A percentile compares a stretch with the other conserved stretches of the same genome.
Evolutionary conservation across 1,140 invertebrate species (phyloP).

Genomic region (Dinoponera quadriceps): DNA sequence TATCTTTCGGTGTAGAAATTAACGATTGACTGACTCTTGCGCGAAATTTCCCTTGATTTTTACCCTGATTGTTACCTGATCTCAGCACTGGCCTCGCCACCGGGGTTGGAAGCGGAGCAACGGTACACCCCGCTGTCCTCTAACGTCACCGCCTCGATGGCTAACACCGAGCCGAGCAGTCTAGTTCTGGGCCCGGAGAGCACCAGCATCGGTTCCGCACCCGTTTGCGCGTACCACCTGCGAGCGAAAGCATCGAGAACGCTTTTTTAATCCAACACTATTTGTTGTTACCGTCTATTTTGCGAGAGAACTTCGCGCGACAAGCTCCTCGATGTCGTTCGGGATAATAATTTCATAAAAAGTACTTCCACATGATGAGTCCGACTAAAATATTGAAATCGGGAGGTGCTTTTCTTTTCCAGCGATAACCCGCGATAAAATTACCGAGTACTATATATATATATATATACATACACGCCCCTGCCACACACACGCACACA

Average conservation of each 20-base stretch:
- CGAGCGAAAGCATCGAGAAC: constrained; percentile 65
- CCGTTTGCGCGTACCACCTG: constrained; percentile 90
- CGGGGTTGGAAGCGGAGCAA: constrained; percentile 89
- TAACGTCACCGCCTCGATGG: constrained; percentile 90
- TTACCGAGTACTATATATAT: no score
- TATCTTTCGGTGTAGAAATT: neutral
- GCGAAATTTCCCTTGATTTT: constrained; percentile 10
- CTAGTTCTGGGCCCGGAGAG: constrained; percentile 88
- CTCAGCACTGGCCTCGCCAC: constrained; percentile 90
- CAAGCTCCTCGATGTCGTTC: neutral
- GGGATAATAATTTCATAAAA: neutral
- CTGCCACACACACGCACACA: no score
- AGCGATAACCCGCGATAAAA: no score
- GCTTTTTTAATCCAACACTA: constrained; percentile 35
- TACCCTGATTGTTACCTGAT: constrained; percentile 80
- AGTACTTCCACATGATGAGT: no score
- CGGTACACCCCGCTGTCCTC: constrained; percentile 91
- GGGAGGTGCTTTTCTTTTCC: no score
- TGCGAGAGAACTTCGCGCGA: neutral
- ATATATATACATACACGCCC: no score
- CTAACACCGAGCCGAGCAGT: constrained; percentile 89
- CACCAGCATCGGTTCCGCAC: constrained; percentile 88
- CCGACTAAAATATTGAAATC: no score
- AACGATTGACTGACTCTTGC: neutral
- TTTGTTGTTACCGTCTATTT: neutral